Evolutionary conservation across 2,797 vertebrate genomes (phyloP), one percentile per base, ranked within the genome.

Genomic region (Triplophysa bombifrons): DNA sequence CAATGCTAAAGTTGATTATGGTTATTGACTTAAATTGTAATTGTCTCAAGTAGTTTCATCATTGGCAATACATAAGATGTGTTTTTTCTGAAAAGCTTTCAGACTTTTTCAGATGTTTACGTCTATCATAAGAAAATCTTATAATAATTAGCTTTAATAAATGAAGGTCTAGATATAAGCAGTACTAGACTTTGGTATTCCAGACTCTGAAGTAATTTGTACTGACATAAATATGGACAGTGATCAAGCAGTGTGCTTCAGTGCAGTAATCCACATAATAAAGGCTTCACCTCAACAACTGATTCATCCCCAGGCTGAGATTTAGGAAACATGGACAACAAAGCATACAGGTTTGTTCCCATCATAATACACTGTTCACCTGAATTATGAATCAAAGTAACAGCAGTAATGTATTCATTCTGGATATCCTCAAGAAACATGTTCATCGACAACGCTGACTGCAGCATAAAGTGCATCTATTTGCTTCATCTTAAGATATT

Each of bases 401-500:
- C 25, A 82, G 85, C 82, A 85, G 84, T 83, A 84, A 86, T 87
- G 79, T 65, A 83, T 80, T 53, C 27, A 72, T 80, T 73, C 68
- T 68, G 44, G 60, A 61, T 75, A 70, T 85, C 67, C 58, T 53
- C 48, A 38, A 38, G 71, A 71, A 55, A 44, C 13, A 13, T 66
- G 75, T 84, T 78, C 67, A 80, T 44, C 70, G 56, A 78, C 83
- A 83, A 58, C 27, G 74, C 83, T 84, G 78, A 82, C 77, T 81
- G 81, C 77, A 74, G 70, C 78, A 13, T 48, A 44, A 73, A 82
- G 82, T 55, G 78, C 70, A 48, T 66, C 71, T 55, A 48, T 46
- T 20, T 41, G 58, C 46, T 76, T 50, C 63, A 68, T 64, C 69
- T 17, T 63, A 68, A 38, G 38, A 67, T 58, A 65, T 67, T 41